These are phyloP conservation scores for Thereva nobilitata DNA, from an alignment of 2,888 invertebrate genomes.

Conservation along the genomic window DNA sequence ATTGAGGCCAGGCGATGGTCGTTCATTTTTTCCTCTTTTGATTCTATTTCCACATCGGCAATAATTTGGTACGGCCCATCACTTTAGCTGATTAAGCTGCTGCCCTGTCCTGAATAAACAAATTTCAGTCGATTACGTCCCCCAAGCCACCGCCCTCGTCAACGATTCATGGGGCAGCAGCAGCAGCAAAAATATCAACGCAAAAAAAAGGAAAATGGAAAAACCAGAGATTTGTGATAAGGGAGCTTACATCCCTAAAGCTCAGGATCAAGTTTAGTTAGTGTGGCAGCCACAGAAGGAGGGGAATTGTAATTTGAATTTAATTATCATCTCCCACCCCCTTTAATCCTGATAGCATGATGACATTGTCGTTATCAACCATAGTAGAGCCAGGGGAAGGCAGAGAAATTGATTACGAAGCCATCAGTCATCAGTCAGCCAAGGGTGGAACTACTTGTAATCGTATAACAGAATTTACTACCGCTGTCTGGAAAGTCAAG, in stretches of 20 bases:
- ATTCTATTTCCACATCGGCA: slow-evolving; percentile 19
- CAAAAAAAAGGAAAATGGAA: too few species aligned
- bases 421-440: slow-evolving; percentile 21
- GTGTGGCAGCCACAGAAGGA: not conserved
- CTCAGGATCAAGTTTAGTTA: too few species aligned
- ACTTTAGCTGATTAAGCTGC: slow-evolving; percentile 29
- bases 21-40: too few species aligned
- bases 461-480: not conserved
- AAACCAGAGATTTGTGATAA: too few species aligned
- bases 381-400: not conserved
- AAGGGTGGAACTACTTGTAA: slow-evolving; percentile 14
- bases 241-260: too few species aligned
- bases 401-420: not conserved
- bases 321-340: slow-evolving; percentile 11
- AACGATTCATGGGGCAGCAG: too few species aligned
- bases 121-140: slow-evolving; percentile 16
- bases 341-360: too few species aligned
- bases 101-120: slow-evolving; percentile 26
- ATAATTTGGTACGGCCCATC: slow-evolving; percentile 27
- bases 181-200: too few species aligned
- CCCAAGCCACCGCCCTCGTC: too few species aligned
- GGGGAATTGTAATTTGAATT: slow-evolving; percentile 29
- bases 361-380: not conserved
- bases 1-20: too few species aligned
- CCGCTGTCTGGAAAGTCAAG: too few species aligned